These are phyloP conservation scores for Lordiphosa andalusiaca DNA, from an alignment of 2,888 invertebrate species.

Conservation along the genomic window DNA sequence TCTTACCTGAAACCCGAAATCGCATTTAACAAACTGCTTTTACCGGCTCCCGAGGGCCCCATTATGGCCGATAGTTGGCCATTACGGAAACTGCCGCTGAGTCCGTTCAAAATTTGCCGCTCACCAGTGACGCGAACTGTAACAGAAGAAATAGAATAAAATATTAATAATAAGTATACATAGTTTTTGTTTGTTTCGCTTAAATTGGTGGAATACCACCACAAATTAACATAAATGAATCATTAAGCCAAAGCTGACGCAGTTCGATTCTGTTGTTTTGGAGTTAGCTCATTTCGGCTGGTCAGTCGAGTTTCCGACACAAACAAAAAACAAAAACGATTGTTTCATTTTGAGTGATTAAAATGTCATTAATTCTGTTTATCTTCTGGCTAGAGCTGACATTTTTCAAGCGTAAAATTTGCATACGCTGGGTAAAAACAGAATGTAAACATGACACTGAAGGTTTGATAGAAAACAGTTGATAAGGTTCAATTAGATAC, in stretches of 20 bases:
- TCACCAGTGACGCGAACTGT: slow-evolving; percentile 81
- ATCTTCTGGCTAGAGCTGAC: too few species aligned
- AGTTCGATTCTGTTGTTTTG: too few species aligned
- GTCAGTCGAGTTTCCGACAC: neutral
- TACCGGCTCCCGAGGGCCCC: slow-evolving; percentile 88
- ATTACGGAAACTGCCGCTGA: slow-evolving; percentile 84
- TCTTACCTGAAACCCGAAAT: slow-evolving; percentile 87
- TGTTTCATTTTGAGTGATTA: too few species aligned
- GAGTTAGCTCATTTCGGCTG: neutral
- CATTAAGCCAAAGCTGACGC: too few species aligned
- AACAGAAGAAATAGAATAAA: slow-evolving; percentile 46
- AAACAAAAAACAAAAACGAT: too few species aligned
- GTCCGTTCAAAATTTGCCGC: slow-evolving; percentile 83
- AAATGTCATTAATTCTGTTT: too few species aligned
- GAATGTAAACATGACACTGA: too few species aligned
- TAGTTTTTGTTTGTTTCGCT: neutral
- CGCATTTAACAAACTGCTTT: slow-evolving; percentile 88
- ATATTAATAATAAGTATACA: neutral
- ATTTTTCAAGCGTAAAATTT: too few species aligned
- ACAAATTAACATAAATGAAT: too few species aligned
- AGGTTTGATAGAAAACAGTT: too few species aligned
- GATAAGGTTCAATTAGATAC: too few species aligned
- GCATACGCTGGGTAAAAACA: too few species aligned
- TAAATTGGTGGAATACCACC: neutral
- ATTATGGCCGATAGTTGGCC: slow-evolving; percentile 86